Evolutionary conservation across 53 echinoderm and acorn worm genomes (phyloP).

Genomic region (Holothuria leucospilota): DNA sequence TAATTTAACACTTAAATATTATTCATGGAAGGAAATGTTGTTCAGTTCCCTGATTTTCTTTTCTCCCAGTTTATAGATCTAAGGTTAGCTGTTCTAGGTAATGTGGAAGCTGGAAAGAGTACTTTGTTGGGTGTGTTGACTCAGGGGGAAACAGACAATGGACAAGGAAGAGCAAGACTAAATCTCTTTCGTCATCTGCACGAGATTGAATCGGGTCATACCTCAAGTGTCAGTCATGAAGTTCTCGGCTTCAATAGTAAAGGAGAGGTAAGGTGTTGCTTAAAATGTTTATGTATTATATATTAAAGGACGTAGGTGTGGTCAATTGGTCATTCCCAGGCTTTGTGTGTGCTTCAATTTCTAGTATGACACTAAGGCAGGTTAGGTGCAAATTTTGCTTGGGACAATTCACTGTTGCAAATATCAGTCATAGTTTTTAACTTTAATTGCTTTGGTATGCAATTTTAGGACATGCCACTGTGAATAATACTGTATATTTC

Average conservation of each 20-base stretch:
- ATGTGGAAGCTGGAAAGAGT: conserved; percentile 95
- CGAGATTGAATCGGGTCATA: conserved; percentile 95
- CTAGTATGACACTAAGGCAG: no score
- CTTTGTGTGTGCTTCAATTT: neutral
- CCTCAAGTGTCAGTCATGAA: conserved; percentile 97
- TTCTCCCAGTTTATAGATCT: conserved; percentile 85
- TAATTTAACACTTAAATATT: no score
- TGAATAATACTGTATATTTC: no score
- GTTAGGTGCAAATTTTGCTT: no score
- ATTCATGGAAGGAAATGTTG: no score
- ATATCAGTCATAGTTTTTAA: no score
- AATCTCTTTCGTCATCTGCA: conserved; percentile 96
- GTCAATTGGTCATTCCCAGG: neutral
- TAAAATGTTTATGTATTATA: neutral
- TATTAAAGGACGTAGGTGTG: no score
- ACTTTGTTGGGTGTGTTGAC: conserved; percentile 95
- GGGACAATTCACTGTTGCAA: no score
- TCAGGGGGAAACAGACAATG: conserved; percentile 95
- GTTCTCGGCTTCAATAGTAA: conserved; percentile 92
- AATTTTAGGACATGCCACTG: no score
- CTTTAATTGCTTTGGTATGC: no score
- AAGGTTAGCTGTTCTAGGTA: conserved; percentile 91
- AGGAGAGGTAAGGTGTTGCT: conserved; percentile 74
- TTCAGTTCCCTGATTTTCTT: neutral
- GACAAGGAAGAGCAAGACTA: conserved; percentile 87